Evolutionary conservation across 2,113 vertebrate genomes (phyloP), one percentile per base, ranked within the genome.

Genomic region (Heterochromis multidens): DNA sequence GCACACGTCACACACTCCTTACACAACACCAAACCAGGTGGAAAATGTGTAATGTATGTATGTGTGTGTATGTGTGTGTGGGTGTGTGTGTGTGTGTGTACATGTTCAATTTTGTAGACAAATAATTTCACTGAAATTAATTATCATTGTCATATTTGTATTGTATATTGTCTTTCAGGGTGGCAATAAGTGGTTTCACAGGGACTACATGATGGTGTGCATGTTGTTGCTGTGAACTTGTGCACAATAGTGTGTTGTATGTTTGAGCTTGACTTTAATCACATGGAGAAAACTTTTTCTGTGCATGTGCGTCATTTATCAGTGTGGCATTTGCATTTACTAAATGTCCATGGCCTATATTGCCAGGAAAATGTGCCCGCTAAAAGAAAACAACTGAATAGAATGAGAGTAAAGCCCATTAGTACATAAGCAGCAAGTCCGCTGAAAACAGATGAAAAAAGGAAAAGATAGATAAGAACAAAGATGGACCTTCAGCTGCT

Each of bases 361-460:
- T 37, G 62, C 12, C 62, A 37, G 33, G 12, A 67, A 67, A 46
- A 3, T 6, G 27, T 49, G 23, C 40, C 19, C 9, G 40, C 25
- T 49, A 27, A 29, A 17, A 12, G 37, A 70, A 29, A 49, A 29
- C 25, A 49, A n/a, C 23, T 72, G 65, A 12, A 49, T 7, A 27
- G 23, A 70, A 27, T 70, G 40, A 72, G 7, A 56, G 25, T 70
- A 70, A 49, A 72, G 40, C 65, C 17, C 29, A 72, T 72, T 72
- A 72, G 25, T 1, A 72, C 9, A 70, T 14, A 72, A 49, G 46
- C 2, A 2, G 14, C 17, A 14, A 27, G 23, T 29, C 27, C 29
- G 23, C 16, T 46, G 40, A 37, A 27, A 23, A 49, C 16, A 49
- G 3, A 29, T 21, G 9, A 72, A 70, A 4, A 46, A 4, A 70